phyloP scores from a whole-genome alignment of 2,113 vertebrate genomes.

The Thamnophis sirtalis region DNA sequence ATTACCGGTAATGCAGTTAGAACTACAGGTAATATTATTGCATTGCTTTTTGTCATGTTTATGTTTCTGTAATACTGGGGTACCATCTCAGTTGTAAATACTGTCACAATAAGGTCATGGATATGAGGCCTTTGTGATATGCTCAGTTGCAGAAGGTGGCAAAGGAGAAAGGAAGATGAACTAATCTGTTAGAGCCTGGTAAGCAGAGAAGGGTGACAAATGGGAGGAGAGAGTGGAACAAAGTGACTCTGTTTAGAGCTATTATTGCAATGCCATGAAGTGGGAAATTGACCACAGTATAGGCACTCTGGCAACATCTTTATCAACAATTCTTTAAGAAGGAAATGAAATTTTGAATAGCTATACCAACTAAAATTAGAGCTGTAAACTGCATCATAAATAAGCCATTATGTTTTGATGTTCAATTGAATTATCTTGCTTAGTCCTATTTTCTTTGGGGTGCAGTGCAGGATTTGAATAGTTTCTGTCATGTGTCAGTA shows the following conservation, averaged over 20 bases:
- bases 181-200: not conserved
- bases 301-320: accelerated
- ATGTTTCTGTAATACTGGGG: not conserved
- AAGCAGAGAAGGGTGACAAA: not conserved
- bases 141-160: not conserved
- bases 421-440: accelerated
- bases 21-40: not conserved
- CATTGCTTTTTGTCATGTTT: not conserved
- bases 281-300: not conserved
- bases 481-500: not conserved
- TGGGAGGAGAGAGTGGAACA: not conserved
- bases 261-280: not conserved
- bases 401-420: not conserved
- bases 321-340: not conserved
- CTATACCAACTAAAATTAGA: not conserved
- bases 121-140: not conserved
- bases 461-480: not conserved
- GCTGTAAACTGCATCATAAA: accelerated
- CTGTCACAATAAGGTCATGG: constrained; percentile 7
- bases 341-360: not conserved
- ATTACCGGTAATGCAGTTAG: not conserved
- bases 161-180: not conserved
- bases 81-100: not conserved
- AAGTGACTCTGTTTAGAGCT: not conserved
- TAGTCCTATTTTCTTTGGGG: not conserved